phyloP scores from a whole-genome alignment of 2,113 vertebrate species.

The Antennarius striatus region DNA sequence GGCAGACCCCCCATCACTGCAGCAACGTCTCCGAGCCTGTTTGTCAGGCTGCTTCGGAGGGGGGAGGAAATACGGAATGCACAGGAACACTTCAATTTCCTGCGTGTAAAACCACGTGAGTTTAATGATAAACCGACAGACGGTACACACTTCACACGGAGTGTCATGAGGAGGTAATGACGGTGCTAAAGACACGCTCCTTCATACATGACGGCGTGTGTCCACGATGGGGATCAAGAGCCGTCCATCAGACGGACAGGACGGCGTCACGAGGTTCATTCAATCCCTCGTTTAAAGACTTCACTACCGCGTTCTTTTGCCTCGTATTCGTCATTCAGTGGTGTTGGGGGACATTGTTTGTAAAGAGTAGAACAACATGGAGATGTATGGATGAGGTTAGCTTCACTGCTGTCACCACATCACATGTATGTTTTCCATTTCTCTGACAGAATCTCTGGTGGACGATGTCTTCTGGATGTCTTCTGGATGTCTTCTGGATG shows the following conservation, averaged over 20 bases:
- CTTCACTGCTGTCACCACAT: no score
- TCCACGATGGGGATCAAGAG: constrained; percentile 40
- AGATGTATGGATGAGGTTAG: no score
- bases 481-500: no score
- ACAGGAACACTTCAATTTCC: constrained; percentile 8
- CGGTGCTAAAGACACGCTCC: constrained; percentile 15
- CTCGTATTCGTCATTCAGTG: constrained; percentile 65
- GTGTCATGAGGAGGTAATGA: constrained; percentile 19
- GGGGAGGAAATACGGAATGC: constrained; percentile 11
- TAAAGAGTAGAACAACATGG: no score
- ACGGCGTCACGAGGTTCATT: constrained; percentile 75
- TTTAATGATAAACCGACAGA: constrained; percentile 24
- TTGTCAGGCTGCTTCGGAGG: constrained; percentile 4
- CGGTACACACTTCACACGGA: constrained; percentile 5
- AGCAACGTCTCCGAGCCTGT: constrained; percentile 4
- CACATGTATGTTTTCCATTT: no score
- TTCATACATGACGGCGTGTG: constrained; percentile 11
- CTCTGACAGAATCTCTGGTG: no score
- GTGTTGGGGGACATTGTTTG: constrained; percentile 44
- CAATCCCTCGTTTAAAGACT: constrained; percentile 64
- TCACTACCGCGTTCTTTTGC: constrained; percentile 72
- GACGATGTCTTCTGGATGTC: no score
- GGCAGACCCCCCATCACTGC: constrained; percentile 19
- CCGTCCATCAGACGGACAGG: constrained; percentile 40
- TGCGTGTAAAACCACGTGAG: constrained; percentile 1